phyloP scores from a whole-genome alignment of 2,888 invertebrate genomes.

The Pandemis corylana region DNA sequence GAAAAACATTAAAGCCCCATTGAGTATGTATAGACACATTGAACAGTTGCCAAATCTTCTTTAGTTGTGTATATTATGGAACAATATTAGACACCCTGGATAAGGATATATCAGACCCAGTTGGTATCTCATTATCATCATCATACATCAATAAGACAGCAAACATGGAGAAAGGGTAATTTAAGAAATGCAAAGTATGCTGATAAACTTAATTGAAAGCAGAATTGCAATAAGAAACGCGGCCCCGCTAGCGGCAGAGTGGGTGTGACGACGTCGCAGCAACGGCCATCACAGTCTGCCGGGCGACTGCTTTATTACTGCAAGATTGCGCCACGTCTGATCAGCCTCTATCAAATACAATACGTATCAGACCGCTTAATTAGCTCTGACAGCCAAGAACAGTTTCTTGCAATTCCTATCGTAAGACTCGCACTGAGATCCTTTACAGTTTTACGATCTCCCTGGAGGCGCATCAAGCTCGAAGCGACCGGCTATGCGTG shows the following conservation, averaged over 20 bases:
- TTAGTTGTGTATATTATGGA: too few species aligned
- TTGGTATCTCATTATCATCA: background rate
- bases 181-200: constrained; percentile 36
- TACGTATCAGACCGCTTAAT: constrained; percentile 60
- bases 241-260: constrained; percentile 39
- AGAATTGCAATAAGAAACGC: constrained; percentile 43
- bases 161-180: constrained; percentile 24
- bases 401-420: constrained; percentile 50
- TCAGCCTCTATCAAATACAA: constrained; percentile 57
- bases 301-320: constrained; percentile 58
- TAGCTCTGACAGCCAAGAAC: constrained; percentile 53
- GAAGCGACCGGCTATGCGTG: constrained; percentile 55
- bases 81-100: too few species aligned
- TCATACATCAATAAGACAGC: constrained; percentile 11
- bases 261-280: constrained; percentile 47
- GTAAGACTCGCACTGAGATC: constrained; percentile 51
- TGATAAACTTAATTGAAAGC: constrained; percentile 50
- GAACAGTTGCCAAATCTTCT: too few species aligned
- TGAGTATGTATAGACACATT: too few species aligned
- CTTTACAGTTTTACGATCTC: constrained; percentile 62
- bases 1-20: too few species aligned
- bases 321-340: constrained; percentile 53
- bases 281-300: constrained; percentile 43
- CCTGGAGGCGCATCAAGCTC: constrained; percentile 52
- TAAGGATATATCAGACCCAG: background rate